These are phyloP conservation scores for Apogon hyalosoma DNA, from an alignment of 2,797 vertebrate species.

Conservation along the genomic window DNA sequence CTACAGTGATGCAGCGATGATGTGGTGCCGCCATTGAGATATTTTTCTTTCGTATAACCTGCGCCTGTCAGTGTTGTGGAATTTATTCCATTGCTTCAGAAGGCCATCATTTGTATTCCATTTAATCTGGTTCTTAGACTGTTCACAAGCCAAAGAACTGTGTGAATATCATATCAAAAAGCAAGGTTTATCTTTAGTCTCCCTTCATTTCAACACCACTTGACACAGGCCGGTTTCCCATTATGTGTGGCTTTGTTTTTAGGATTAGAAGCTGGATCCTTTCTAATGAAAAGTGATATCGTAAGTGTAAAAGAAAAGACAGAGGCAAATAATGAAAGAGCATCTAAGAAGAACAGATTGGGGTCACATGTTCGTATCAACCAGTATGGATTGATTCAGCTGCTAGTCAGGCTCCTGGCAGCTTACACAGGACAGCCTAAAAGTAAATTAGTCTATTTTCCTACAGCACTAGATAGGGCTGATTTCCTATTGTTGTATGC, in stretches of 20 bases:
- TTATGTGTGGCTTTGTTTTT: conserved; percentile 52
- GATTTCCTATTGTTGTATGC: conserved; percentile 28
- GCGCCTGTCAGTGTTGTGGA: conserved; percentile 3
- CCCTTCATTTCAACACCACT: conserved; percentile 39
- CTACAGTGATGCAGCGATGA: conserved; percentile 11
- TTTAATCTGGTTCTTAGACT: conserved; percentile 40
- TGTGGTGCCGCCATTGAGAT: background rate
- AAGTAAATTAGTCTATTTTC: conserved; percentile 41
- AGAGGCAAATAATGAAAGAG: conserved; percentile 18
- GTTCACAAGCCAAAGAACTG: conserved; percentile 33
- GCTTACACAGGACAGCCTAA: conserved; percentile 5
- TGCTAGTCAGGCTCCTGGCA: conserved; percentile 26
- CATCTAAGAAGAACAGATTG: conserved; percentile 1
- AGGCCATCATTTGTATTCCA: conserved; percentile 19
- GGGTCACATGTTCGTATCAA: conserved; percentile 24
- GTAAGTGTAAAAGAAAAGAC: conserved; percentile 17
- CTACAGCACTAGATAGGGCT: conserved; percentile 6
- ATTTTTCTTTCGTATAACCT: conserved; percentile 21
- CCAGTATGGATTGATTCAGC: conserved; percentile 9
- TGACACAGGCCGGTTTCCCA: conserved; percentile 42
- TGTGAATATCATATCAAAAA: conserved; percentile 49
- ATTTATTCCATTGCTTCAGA: conserved; percentile 1
- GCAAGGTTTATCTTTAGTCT: conserved; percentile 57
- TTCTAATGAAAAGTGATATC: conserved; percentile 51
- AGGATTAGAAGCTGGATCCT: conserved; percentile 42